Evolutionary conservation across 2,113 vertebrate genomes (phyloP).

Genomic region (Cariama cristata): DNA sequence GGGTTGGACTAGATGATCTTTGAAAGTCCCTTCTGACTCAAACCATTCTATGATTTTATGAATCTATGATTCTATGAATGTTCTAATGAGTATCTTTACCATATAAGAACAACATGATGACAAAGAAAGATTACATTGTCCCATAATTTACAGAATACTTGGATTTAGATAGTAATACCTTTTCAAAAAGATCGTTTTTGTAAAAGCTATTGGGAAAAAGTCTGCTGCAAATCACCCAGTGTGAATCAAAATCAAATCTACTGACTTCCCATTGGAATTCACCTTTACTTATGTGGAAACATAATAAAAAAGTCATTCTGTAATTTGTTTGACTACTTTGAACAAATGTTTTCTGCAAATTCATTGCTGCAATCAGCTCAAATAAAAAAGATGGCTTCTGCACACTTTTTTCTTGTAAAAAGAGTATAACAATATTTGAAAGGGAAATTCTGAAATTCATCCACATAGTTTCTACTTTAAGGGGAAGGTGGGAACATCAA

Average conservation of each 20-base stretch:
- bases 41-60: not conserved
- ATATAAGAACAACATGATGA: not conserved
- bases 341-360: not conserved
- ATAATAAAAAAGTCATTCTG: not conserved
- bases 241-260: not conserved
- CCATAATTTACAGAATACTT: not conserved
- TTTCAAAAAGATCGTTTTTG: not conserved
- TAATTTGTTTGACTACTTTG: not conserved
- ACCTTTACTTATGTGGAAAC: not conserved
- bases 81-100: not conserved
- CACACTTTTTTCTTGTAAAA: not conserved
- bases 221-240: not conserved
- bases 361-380: not conserved
- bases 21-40: not conserved
- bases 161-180: not conserved
- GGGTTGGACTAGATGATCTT: not conserved
- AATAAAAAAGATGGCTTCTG: not conserved
- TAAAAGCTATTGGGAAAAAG: not conserved
- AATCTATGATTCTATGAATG: not conserved
- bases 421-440: not conserved
- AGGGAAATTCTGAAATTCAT: not conserved
- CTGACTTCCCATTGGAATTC: not conserved
- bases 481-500: not conserved
- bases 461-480: not conserved
- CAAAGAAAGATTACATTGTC: not conserved